Base-by-base conservation (phyloP, 2,888 invertebrate species). In the Periphyllus acericola region DNA sequence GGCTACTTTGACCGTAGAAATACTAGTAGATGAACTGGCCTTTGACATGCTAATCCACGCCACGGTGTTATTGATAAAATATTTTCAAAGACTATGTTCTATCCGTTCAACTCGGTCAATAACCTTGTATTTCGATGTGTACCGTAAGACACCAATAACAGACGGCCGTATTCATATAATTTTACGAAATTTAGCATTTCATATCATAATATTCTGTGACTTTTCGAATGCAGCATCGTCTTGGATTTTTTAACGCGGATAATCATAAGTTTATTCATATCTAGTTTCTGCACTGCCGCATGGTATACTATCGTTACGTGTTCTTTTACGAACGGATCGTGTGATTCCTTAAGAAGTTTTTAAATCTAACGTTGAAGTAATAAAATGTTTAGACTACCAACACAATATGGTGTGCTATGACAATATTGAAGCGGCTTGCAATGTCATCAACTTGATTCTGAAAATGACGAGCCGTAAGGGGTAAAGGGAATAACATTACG, bases 1-100 rank as follows among this genome's bases (percentile, higher is more conserved):
- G 32, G 32, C 84, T 84, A 84, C 76, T 84, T 84, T 68, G 32
- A 76, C 76, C 76, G 32, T 40, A 66, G 19, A 66, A 66, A 83
- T 36, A 60, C 8, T 25, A 19, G 21, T 52, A 55, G 32, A 72
- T 55, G 3, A 25, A 29, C 55, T 34, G 36, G n/a, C n/a, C n/a
- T n/a, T 36, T 11, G 25, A 25, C 71, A 71, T 82, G 81, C 6
- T 84, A 66, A 81, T 55, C 14, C 9, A 46, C 36, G 36, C 14
- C 9, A 46, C 36, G 36, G 29, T 17, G 25, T 84, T 46, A 76
- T 84, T 76, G 46, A 55, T 76, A 9, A 76, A 34, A 8, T 83
- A 36, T 40, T 75, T 40, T 76, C n/a, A 66, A 81, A 84, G 1
- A 66, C 11, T 46, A 66, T 76, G n/a, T n/a, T n/a, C 76, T 76